Percentiles rank a stretch among this genome's conserved stretches.
Conservation (phyloP, 2,888 invertebrate species). For the Apamea anceps region DNA sequence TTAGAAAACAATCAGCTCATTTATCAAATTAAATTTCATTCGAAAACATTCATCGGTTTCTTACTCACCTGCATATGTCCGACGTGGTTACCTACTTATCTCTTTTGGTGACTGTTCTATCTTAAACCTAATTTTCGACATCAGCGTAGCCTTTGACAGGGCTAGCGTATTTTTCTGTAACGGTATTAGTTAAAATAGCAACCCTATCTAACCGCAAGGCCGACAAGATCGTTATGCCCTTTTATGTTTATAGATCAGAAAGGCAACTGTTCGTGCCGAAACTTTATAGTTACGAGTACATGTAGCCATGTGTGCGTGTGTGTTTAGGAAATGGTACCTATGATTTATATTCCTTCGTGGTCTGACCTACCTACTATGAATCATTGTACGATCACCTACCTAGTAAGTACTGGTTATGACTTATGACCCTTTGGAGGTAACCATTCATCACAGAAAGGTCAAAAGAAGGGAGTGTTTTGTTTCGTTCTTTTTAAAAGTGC, state of each 20-base stretch:
- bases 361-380: constrained; percentile 27
- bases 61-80: no score
- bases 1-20: no score
- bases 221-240: constrained; percentile 58
- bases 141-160: constrained; percentile 22
- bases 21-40: no score
- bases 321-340: constrained; percentile 49
- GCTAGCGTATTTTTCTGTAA: neutral
- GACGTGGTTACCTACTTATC: no score
- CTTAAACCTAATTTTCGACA: constrained; percentile 8
- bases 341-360: constrained; percentile 31
- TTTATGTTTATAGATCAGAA: constrained; percentile 66
- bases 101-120: no score
- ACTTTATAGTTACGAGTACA: constrained; percentile 50
- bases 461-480: constrained; percentile 5
- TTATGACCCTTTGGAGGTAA: constrained; percentile 24
- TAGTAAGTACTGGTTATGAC: constrained; percentile 3
- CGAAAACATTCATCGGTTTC: no score
- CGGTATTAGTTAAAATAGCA: neutral
- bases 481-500: neutral
- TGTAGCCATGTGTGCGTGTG: constrained; percentile 30
- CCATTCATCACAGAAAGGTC: constrained; percentile 19
- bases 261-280: constrained; percentile 57
- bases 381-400: constrained; percentile 34
- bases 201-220: constrained; percentile 60